Evolutionary conservation across 2,888 invertebrate species (phyloP).

Genomic region (Peribatodes rhomboidaria): DNA sequence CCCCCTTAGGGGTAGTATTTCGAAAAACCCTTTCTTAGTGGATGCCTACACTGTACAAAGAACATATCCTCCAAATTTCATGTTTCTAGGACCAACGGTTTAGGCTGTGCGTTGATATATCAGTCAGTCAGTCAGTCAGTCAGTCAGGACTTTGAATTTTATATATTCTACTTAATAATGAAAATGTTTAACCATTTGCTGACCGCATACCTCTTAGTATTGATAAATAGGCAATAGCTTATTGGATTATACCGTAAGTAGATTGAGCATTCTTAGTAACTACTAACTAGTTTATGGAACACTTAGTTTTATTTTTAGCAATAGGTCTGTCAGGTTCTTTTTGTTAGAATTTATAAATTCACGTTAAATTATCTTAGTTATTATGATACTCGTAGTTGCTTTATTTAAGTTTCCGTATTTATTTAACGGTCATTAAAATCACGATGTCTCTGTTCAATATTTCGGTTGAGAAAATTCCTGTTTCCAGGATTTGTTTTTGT

Average conservation of each 20-base stretch:
- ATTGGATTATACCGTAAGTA: slow-evolving; percentile 16
- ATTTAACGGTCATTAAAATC: too few species aligned
- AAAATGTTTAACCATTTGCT: background rate
- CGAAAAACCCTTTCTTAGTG: too few species aligned
- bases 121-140: too few species aligned
- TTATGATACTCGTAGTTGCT: too few species aligned
- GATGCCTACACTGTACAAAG: too few species aligned
- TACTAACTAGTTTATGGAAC: background rate
- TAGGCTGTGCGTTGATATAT: too few species aligned
- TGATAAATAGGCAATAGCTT: background rate
- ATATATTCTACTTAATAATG: background rate
- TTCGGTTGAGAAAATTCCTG: slow-evolving; percentile 9
- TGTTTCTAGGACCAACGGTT: too few species aligned
- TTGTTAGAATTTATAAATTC: background rate
- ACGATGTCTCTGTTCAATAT: background rate
- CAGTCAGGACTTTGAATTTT: too few species aligned
- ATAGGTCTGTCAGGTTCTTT: background rate
- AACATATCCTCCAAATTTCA: too few species aligned
- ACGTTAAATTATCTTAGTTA: background rate
- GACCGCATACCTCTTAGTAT: background rate
- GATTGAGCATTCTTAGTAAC: background rate
- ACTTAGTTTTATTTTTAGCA: slow-evolving; percentile 5
- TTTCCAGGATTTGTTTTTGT: slow-evolving; percentile 42
- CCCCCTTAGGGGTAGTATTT: too few species aligned
- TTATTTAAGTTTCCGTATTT: too few species aligned